Conservation (phyloP, 2,113 vertebrate genomes). For the Chionodraco myersi region DNA sequence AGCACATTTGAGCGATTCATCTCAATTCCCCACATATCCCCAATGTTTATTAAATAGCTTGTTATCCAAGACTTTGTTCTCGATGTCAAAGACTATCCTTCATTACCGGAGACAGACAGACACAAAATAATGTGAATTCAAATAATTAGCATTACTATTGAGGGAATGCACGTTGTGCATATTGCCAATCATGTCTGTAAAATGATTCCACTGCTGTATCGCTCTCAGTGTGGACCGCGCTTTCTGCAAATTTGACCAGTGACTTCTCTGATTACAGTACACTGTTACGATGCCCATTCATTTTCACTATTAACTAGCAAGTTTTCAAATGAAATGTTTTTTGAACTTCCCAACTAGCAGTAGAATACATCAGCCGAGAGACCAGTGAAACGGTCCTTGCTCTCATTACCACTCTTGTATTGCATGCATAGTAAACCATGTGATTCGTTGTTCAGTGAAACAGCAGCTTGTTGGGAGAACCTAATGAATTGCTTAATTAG, state of each 20-base stretch:
- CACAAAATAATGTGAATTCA: conserved; percentile 24
- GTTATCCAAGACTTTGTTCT: conserved; percentile 34
- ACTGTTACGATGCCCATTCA: conserved; percentile 8
- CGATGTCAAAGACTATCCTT: conserved; percentile 35
- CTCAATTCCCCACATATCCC: not conserved
- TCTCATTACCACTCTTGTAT: not conserved
- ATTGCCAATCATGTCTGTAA: conserved; percentile 18
- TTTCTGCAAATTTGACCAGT: conserved; percentile 21
- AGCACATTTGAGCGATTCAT: conserved; percentile 28
- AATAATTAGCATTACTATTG: conserved; percentile 26
- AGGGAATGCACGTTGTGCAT: not conserved
- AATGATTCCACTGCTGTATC: not conserved
- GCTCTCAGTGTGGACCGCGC: not conserved
- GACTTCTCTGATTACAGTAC: not conserved
- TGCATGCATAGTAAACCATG: not conserved
- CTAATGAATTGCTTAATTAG: no score
- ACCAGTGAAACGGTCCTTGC: not conserved
- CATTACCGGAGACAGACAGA: conserved; percentile 14
- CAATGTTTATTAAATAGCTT: conserved; percentile 55
- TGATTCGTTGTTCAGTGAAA: not conserved
- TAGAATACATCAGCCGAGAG: not conserved
- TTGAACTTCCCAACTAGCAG: not conserved
- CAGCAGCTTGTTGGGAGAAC: not conserved
- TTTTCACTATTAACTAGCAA: not conserved
- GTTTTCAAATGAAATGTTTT: not conserved